A percentile compares a stretch with the other conserved stretches of the same genome.
Conservation (phyloP, 2,888 invertebrate species). For the Drosophila yooni region DNA sequence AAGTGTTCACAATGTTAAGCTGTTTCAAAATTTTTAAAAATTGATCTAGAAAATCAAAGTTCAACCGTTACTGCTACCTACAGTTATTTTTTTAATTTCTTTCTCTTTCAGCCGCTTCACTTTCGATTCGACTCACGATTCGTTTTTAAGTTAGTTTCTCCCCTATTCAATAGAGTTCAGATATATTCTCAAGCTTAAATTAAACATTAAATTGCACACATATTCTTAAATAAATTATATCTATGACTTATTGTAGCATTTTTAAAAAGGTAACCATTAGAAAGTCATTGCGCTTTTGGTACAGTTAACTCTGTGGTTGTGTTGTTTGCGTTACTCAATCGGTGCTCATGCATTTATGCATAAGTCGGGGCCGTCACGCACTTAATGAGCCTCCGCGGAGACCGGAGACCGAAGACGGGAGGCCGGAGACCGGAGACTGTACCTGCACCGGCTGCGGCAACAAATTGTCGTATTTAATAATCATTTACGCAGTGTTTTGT, state of each 20-base stretch:
- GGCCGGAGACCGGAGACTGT: constrained; percentile 36
- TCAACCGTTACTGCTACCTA: too few species aligned
- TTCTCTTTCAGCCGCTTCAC: too few species aligned
- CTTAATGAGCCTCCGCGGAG: constrained; percentile 67
- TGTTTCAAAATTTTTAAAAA: too few species aligned
- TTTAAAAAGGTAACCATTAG: constrained; percentile 16
- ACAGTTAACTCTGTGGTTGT: constrained; percentile 49
- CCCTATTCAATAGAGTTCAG: background rate
- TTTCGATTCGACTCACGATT: too few species aligned
- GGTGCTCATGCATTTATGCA: constrained; percentile 73
- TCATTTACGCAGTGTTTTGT: constrained; percentile 70
- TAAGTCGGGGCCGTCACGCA: constrained; percentile 73
- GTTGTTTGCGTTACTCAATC: constrained; percentile 23
- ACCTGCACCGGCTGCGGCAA: constrained; percentile 58
- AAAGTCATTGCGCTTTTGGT: constrained; percentile 39
- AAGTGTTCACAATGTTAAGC: too few species aligned
- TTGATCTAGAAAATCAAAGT: too few species aligned
- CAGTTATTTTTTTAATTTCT: too few species aligned
- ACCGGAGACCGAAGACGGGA: background rate
- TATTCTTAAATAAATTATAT: background rate
- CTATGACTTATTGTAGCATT: background rate
- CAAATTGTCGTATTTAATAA: constrained; percentile 78
- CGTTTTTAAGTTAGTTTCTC: background rate
- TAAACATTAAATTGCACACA: background rate
- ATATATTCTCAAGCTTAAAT: background rate